These are phyloP conservation scores for Octopus bimaculoides DNA, from an alignment of 1,140 invertebrate genomes.

Conservation along the genomic window DNA sequence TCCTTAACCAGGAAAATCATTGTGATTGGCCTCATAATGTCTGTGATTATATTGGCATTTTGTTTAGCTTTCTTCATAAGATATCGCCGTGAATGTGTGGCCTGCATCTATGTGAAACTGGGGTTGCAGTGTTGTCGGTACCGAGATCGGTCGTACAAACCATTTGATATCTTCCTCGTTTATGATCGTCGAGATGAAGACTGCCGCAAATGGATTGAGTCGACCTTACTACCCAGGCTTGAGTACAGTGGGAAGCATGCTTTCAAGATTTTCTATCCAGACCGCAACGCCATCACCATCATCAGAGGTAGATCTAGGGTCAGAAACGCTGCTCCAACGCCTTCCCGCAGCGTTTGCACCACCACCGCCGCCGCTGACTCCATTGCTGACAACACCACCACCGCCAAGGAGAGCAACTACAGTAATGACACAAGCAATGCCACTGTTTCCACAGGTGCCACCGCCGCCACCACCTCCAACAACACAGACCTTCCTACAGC, in stretches of 20 bases:
- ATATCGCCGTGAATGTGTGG: slow-evolving; percentile 1
- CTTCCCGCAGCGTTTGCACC: background rate
- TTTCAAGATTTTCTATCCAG: slow-evolving; percentile 6
- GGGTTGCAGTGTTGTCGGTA: background rate
- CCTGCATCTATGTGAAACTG: background rate
- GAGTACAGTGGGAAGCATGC: background rate
- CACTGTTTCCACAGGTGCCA: no score
- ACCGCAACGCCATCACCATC: background rate
- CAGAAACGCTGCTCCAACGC: background rate
- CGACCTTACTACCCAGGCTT: background rate
- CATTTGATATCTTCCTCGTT: slow-evolving; percentile 2
- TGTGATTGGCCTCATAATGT: background rate
- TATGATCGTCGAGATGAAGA: background rate
- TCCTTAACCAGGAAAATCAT: background rate
- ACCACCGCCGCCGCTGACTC: background rate
- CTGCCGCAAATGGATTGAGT: background rate
- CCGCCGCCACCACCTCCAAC: background rate
- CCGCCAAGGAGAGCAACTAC: background rate
- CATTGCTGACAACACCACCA: background rate
- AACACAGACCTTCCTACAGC: no score
- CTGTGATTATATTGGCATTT: background rate
- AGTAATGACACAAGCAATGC: background rate
- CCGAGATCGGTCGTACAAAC: background rate
- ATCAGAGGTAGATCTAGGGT: background rate
- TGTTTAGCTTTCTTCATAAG: background rate